These are phyloP conservation scores for Cuniculus paca DNA, from an alignment of 2,797 vertebrate genomes.

Conservation along the genomic window DNA sequence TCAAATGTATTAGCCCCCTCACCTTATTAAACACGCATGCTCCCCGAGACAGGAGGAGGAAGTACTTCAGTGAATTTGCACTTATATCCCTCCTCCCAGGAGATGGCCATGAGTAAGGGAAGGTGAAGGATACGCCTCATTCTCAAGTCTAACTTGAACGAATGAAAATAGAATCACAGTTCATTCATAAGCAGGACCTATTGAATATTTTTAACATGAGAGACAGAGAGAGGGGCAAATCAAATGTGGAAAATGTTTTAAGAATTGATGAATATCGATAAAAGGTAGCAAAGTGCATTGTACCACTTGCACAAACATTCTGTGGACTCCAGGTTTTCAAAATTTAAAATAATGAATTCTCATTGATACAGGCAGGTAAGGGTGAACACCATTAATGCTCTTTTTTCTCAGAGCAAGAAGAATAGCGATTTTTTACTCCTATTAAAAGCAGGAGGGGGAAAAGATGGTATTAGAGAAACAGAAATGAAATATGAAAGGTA, in stretches of 20 bases:
- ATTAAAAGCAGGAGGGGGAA: not conserved
- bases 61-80: not conserved
- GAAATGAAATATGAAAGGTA: not conserved
- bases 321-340: not conserved
- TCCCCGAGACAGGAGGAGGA: not conserved
- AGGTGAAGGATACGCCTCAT: not conserved
- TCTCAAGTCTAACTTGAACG: not conserved
- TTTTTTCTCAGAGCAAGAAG: not conserved
- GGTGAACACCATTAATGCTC: not conserved
- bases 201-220: conserved; percentile 34
- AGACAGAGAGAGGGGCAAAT: not conserved
- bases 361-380: not conserved
- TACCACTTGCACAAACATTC: not conserved
- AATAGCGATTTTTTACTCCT: not conserved
- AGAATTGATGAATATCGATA: not conserved
- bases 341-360: conserved; percentile 7
- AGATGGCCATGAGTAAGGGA: not conserved
- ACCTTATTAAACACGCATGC: not conserved
- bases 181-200: not conserved
- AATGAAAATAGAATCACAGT: conserved; percentile 18
- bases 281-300: not conserved
- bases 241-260: not conserved
- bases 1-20: conserved; percentile 8
- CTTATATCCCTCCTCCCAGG: not conserved
- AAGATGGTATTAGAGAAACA: not conserved